Percentiles rank a stretch among this genome's conserved stretches.
Evolutionary conservation across 2,113 vertebrate genomes (phyloP).

Genomic region (Tauraco erythrolophus): DNA sequence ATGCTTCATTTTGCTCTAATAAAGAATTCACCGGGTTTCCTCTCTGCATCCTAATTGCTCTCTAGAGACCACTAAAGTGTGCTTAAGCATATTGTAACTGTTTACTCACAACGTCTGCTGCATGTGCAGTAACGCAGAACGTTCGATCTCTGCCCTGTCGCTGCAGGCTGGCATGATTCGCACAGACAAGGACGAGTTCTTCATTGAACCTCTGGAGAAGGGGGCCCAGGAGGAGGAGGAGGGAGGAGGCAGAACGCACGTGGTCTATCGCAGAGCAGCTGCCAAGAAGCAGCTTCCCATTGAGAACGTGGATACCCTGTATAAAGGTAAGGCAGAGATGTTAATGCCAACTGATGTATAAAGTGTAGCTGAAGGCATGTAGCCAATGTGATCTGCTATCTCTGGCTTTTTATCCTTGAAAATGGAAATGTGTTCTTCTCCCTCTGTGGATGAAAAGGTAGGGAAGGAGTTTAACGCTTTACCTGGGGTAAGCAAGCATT

Average conservation of each 20-base stretch:
- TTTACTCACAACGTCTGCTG: conserved; percentile 39
- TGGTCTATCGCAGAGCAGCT: conserved; percentile 92
- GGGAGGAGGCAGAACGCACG: conserved; percentile 84
- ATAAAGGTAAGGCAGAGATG: conserved; percentile 84
- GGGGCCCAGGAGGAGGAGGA: conserved; percentile 80
- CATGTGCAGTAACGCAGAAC: conserved; percentile 26
- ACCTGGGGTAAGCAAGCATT: neutral
- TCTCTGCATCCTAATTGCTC: conserved; percentile 66
- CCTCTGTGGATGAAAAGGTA: neutral
- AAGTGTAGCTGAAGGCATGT: neutral
- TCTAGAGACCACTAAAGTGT: conserved; percentile 62
- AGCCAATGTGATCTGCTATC: neutral
- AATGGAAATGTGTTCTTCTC: neutral
- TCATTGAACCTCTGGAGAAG: conserved; percentile 93
- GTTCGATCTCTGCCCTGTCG: conserved; percentile 56
- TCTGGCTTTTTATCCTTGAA: neutral
- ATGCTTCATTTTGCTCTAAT: conserved; percentile 39
- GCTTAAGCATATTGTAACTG: conserved; percentile 71
- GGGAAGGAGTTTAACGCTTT: neutral
- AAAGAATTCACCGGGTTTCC: conserved; percentile 67
- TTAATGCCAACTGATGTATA: neutral
- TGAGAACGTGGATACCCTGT: conserved; percentile 64
- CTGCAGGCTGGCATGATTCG: conserved; percentile 95
- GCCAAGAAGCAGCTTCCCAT: conserved; percentile 74
- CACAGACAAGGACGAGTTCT: conserved; percentile 95